These are phyloP conservation scores for Hoplostethus atlanticus DNA, from an alignment of 2,797 vertebrate species.

Conservation along the genomic window DNA sequence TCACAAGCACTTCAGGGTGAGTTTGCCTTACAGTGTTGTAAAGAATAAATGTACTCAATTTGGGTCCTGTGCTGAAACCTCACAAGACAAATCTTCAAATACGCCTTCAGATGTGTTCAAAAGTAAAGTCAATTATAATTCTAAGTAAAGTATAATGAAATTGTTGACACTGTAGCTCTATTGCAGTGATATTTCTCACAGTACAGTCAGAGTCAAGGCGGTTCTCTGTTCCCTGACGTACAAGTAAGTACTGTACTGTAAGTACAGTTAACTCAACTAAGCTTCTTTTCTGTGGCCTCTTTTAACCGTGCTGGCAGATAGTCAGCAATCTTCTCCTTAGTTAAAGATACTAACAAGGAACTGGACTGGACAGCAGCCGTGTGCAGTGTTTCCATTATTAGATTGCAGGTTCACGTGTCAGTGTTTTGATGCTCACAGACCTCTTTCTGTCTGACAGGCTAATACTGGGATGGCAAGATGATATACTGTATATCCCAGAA, in stretches of 20 bases:
- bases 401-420: conserved; percentile 55
- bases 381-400: not conserved
- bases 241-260: no score
- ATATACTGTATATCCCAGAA: not conserved
- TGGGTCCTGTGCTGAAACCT: not conserved
- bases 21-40: no score
- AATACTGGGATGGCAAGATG: conserved; percentile 13
- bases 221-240: not conserved
- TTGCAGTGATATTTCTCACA: not conserved
- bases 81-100: not conserved
- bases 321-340: not conserved
- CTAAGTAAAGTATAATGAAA: no score
- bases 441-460: conserved; percentile 4
- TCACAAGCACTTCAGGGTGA: no score
- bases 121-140: no score
- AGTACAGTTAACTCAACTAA: conserved; percentile 1
- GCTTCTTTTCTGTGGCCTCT: not conserved
- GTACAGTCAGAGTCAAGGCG: not conserved
- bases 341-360: not conserved
- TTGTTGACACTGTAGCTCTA: not conserved
- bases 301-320: not conserved
- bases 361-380: not conserved
- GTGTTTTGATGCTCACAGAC: not conserved
- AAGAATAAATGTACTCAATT: not conserved
- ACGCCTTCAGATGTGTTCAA: no score